Base-by-base conservation (phyloP, 2,888 invertebrate genomes). In the Toxonevra muliebris region DNA sequence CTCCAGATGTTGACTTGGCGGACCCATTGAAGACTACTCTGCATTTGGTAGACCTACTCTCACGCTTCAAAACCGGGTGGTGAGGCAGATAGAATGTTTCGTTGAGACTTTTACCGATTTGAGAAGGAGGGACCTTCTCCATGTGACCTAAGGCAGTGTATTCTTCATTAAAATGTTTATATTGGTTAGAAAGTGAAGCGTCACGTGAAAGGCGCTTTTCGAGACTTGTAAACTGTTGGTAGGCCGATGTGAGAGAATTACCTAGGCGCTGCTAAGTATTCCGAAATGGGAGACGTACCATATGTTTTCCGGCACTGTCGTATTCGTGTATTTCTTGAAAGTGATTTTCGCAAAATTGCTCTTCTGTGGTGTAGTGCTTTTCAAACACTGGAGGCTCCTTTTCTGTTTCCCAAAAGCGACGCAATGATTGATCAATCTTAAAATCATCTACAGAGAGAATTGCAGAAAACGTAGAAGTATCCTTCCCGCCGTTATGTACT, bases 11-110 rank as follows among this genome's bases (percentile, higher is more conserved):
- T 20, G 17, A 1, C 76, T 76, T 13, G 68, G 45, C 0, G 62
- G 62, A 73, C 73, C 0, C 74, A 75, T 9, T 76, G 75, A 66
- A 13, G 61, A 69, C 4, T 76, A 77, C 50, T 79, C 78, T 60
- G 76, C 76, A n/a, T n/a, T n/a, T n/a, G n/a, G n/a, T n/a, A 76
- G 61, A 42, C 5, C 40, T 74, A 65, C 78, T 77, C 65, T 76
- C 72, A 7, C 67, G 71, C 17, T 73, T 70, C 0, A 66, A 9
- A 0, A 77, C 76, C 0, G 74, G 72, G 60, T 74, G 74, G 59
- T 76, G 75, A 9, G 76, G 76, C 30, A 76, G 57, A 41, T n/a
- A 52, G 13, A 17, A 20, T 10, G 5, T n/a, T n/a, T n/a, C n/a
- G n/a, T n/a, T n/a, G n/a, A n/a, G n/a, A 5, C 30, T 3, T 1